Percentiles rank a stretch among this genome's conserved stretches.
Evolutionary conservation across 2,113 vertebrate genomes (phyloP).

Genomic region (Bothrops jararaca): DNA sequence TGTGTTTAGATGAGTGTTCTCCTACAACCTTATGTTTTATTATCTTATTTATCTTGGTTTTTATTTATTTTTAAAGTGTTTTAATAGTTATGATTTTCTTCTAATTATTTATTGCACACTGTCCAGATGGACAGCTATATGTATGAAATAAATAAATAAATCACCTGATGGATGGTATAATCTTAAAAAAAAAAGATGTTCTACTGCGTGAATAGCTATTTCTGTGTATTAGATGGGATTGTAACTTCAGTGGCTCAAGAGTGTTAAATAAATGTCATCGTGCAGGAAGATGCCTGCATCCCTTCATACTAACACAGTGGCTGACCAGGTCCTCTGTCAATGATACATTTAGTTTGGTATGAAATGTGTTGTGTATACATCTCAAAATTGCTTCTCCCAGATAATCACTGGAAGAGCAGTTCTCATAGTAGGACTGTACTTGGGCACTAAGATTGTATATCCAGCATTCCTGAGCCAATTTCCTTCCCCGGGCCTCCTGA

Average conservation of each 20-base stretch:
- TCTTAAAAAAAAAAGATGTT: background rate
- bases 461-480: background rate
- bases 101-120: background rate
- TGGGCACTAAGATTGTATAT: too few species aligned
- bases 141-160: background rate
- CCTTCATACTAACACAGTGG: background rate
- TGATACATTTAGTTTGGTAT: background rate
- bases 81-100: background rate
- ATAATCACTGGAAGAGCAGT: background rate
- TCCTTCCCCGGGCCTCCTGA: background rate
- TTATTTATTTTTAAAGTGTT: background rate
- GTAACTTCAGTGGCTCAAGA: background rate
- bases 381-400: background rate
- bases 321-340: background rate
- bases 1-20: background rate
- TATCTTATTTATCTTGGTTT: background rate
- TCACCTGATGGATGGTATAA: background rate
- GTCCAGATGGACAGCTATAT: background rate
- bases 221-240: background rate
- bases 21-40: background rate
- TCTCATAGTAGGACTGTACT: background rate
- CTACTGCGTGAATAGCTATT: too few species aligned
- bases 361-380: background rate
- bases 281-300: background rate
- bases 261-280: background rate